These are phyloP conservation scores for Tretioscincus oriximinensis DNA, from an alignment of 2,113 vertebrate genomes.

Conservation along the genomic window DNA sequence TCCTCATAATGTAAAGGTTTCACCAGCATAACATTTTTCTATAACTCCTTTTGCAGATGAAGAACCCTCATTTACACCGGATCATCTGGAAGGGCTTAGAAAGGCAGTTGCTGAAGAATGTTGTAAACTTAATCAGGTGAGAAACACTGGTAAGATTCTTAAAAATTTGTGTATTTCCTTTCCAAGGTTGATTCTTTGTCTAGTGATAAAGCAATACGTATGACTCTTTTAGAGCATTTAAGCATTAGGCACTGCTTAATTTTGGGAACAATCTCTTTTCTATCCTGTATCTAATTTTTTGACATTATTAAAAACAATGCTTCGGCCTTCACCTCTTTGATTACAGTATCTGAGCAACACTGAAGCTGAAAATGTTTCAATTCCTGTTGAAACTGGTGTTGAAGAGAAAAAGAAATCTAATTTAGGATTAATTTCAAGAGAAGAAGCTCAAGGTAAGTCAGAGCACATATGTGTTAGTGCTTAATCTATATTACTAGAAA, in stretches of 20 bases:
- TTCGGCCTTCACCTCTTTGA: conserved; percentile 37
- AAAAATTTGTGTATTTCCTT: background rate
- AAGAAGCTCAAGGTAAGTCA: conserved; percentile 76
- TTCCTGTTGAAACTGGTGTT: conserved; percentile 48
- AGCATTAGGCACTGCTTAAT: background rate
- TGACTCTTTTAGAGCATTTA: background rate
- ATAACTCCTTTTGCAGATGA: conserved; percentile 55
- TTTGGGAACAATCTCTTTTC: background rate
- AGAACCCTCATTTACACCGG: conserved; percentile 66
- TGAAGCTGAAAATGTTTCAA: conserved; percentile 64
- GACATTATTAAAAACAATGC: conserved; percentile 36
- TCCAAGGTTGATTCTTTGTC: conserved; percentile 18
- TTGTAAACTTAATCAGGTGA: conserved; percentile 74
- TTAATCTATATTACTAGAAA: background rate
- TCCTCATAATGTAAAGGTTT: background rate
- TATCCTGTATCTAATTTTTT: conserved; percentile 18
- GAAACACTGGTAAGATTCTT: conserved; percentile 13
- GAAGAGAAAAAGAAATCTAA: conserved; percentile 51
- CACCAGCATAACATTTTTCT: conserved; percentile 6
- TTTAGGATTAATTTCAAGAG: conserved; percentile 58
- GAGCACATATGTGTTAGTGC: background rate
- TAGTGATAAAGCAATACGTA: conserved; percentile 7
- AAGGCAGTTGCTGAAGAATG: conserved; percentile 81
- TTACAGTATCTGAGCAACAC: conserved; percentile 70
- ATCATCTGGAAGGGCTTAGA: conserved; percentile 73